Percentiles rank a stretch among this genome's conserved stretches.
Evolutionary conservation across 2,113 vertebrate genomes (phyloP).

Genomic region (Regulus satrapa): DNA sequence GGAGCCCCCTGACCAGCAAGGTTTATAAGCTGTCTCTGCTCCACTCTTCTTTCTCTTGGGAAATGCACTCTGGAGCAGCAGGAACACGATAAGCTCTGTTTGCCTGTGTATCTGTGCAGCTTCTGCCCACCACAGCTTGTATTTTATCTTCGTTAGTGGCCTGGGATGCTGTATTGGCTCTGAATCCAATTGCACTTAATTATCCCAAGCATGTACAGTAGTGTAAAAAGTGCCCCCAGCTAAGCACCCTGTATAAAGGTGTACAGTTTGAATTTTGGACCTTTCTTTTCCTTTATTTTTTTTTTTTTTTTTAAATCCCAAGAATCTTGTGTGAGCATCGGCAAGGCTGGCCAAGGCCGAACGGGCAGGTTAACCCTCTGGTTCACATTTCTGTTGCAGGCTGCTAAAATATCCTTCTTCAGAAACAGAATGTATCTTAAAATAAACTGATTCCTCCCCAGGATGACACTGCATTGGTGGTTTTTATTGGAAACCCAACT

Average conservation of each 20-base stretch:
- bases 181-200: neutral
- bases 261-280: neutral
- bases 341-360: slow-evolving; percentile 22
- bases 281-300: neutral
- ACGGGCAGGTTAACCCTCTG: neutral
- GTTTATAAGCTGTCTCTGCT: neutral
- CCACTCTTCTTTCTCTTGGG: neutral
- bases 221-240: neutral
- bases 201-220: neutral
- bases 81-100: slow-evolving; percentile 8
- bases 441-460: slow-evolving; percentile 53
- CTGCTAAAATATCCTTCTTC: neutral
- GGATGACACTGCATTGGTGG: neutral
- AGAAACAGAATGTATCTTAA: slow-evolving; percentile 19
- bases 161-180: slow-evolving; percentile 19
- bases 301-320: neutral
- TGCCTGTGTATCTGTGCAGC: slow-evolving; percentile 45
- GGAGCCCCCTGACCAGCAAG: neutral
- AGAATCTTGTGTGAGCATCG: neutral
- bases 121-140: neutral
- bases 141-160: neutral
- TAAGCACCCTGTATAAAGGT: neutral
- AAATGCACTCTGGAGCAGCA: neutral
- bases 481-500: neutral
- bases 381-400: neutral